Evolutionary conservation across 2,888 invertebrate species (phyloP).

Genomic region (Napeogenes sylphis): DNA sequence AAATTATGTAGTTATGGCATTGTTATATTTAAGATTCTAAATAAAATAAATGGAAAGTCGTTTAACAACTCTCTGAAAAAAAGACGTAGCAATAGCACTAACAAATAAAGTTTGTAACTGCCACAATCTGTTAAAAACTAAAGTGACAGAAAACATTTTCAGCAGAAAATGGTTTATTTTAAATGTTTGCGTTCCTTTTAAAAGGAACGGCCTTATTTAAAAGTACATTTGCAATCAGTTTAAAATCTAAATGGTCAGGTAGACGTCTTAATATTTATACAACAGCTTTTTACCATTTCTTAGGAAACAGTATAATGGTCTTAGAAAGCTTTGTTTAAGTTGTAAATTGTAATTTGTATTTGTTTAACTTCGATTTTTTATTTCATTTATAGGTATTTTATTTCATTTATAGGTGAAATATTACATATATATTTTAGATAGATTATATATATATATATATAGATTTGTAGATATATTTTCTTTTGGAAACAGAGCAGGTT

Average conservation of each 20-base stretch:
- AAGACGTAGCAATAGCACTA: too few species aligned
- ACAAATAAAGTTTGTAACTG: too few species aligned
- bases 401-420: too few species aligned
- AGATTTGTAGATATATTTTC: too few species aligned
- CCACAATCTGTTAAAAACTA: too few species aligned
- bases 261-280: neutral
- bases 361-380: neutral
- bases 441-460: too few species aligned
- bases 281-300: slow-evolving; percentile 1
- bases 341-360: slow-evolving; percentile 1
- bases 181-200: neutral
- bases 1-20: neutral
- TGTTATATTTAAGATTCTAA: neutral
- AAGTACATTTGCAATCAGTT: too few species aligned
- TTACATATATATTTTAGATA: too few species aligned
- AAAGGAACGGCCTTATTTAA: too few species aligned
- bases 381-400: too few species aligned
- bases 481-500: too few species aligned
- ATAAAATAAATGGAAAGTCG: neutral
- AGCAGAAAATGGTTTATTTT: neutral
- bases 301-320: neutral
- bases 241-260: slow-evolving; percentile 1
- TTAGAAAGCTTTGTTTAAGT: neutral
- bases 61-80: too few species aligned
- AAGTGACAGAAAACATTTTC: neutral